phyloP scores from a whole-genome alignment of 1,140 invertebrate genomes.

The Drosophila hydei region DNA sequence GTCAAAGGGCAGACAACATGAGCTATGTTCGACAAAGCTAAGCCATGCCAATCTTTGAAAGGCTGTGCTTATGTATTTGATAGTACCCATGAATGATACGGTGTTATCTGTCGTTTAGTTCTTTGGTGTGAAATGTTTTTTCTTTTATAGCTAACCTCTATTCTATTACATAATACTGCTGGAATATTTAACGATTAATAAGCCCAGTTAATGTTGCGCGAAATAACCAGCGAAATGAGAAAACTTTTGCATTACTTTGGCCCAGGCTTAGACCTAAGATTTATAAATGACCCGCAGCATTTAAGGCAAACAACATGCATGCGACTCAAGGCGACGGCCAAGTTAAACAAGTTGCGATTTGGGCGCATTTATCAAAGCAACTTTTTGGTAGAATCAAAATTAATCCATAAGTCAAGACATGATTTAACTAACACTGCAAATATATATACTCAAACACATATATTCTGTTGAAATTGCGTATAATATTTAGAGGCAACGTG shows the following conservation, averaged over 20 bases:
- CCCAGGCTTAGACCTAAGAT: constrained; percentile 50
- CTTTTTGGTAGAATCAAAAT: constrained; percentile 15
- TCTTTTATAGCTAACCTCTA: background rate
- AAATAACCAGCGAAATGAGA: constrained; percentile 71
- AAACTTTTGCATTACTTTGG: constrained; percentile 58
- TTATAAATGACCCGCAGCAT: constrained; percentile 63
- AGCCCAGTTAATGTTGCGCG: constrained; percentile 72
- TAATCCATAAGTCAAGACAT: background rate
- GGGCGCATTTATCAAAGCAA: constrained; percentile 59
- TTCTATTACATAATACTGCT: background rate
- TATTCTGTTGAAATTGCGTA: background rate
- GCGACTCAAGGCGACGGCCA: constrained; percentile 40
- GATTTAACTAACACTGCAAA: background rate
- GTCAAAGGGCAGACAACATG: constrained; percentile 5
- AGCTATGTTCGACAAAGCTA: background rate
- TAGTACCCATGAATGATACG: background rate
- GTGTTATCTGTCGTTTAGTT: background rate
- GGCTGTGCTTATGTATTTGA: background rate
- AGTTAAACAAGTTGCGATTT: constrained; percentile 48
- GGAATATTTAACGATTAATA: constrained; percentile 67
- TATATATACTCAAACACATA: background rate
- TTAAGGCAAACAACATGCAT: constrained; percentile 20
- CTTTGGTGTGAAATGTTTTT: background rate
- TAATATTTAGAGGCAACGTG: constrained; percentile 7
- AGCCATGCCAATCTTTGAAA: background rate